phyloP scores from a whole-genome alignment of 2,797 vertebrate species.

The Kryptopterus vitreolus region DNA sequence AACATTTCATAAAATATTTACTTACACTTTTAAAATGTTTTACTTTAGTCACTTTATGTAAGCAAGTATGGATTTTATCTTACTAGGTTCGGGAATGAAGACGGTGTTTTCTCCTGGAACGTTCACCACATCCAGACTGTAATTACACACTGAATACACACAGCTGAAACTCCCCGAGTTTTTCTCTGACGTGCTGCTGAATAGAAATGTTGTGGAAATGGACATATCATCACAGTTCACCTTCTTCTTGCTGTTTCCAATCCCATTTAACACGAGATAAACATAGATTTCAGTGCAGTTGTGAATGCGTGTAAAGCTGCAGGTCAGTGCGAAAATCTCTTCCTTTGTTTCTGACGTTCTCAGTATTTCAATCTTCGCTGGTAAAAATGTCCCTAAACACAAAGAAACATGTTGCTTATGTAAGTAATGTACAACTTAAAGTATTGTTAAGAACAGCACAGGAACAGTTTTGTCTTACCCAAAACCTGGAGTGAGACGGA shows the following conservation, averaged over 20 bases:
- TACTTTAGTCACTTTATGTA: not conserved
- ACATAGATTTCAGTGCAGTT: not conserved
- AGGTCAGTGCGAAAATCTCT: not conserved
- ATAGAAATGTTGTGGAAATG: not conserved
- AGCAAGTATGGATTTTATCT: not conserved
- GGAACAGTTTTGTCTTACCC: not conserved
- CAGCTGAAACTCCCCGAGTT: conserved; percentile 19
- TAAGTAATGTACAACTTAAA: too few species aligned
- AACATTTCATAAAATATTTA: too few species aligned
- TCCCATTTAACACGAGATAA: conserved; percentile 20
- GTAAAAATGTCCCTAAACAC: not conserved
- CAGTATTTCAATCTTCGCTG: not conserved
- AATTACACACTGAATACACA: conserved; percentile 14
- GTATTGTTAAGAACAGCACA: not conserved
- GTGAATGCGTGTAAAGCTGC: not conserved
- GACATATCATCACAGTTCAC: not conserved
- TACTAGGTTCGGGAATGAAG: not conserved
- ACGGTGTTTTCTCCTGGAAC: not conserved
- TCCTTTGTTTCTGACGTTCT: not conserved
- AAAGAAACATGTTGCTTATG: not conserved
- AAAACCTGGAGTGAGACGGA: not conserved
- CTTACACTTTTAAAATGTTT: too few species aligned
- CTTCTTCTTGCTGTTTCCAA: not conserved
- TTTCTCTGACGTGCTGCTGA: not conserved
- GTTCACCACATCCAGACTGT: not conserved